A percentile compares a stretch with the other conserved stretches of the same genome.
Evolutionary conservation across 2,888 invertebrate species (phyloP).

Genomic region (Drosophila pseudotalamancana): DNA sequence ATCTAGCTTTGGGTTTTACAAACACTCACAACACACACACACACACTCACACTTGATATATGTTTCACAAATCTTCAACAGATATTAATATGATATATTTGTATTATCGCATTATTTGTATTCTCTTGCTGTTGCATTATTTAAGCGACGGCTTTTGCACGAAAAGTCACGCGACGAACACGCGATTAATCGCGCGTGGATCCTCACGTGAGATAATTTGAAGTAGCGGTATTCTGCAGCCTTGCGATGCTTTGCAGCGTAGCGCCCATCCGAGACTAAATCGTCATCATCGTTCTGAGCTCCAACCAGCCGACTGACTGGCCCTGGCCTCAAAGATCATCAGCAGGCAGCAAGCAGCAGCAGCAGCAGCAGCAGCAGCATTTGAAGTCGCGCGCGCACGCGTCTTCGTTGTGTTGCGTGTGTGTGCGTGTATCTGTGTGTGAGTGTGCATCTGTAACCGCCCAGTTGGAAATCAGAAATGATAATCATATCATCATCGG

Average conservation of each 20-base stretch:
- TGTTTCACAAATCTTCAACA: slow-evolving; percentile 19
- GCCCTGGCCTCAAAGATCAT: slow-evolving; percentile 75
- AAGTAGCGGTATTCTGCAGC: slow-evolving; percentile 53
- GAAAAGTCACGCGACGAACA: slow-evolving; percentile 45
- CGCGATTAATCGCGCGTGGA: slow-evolving; percentile 20
- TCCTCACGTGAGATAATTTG: slow-evolving; percentile 24
- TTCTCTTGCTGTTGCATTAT: slow-evolving; percentile 7
- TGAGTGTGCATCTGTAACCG: slow-evolving; percentile 2
- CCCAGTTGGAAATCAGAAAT: slow-evolving; percentile 44
- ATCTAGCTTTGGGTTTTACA: slow-evolving; percentile 8
- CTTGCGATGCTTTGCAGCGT: slow-evolving; percentile 79
- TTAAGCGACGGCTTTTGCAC: slow-evolving; percentile 50
- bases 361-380: slow-evolving; percentile 42
- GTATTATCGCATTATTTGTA: slow-evolving; percentile 15
- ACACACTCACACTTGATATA: background rate
- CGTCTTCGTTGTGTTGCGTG: slow-evolving; percentile 44
- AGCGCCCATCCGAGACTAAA: slow-evolving; percentile 82
- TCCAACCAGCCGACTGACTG: slow-evolving; percentile 67
- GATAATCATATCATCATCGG: background rate
- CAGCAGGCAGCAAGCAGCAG: slow-evolving; percentile 34
- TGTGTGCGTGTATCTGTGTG: slow-evolving; percentile 8
- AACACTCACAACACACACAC: slow-evolving; percentile 12
- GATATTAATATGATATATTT: slow-evolving; percentile 7
- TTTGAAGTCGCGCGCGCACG: slow-evolving; percentile 70
- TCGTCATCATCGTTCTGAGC: slow-evolving; percentile 71